These are phyloP conservation scores for Erannis defoliaria DNA, from an alignment of 2,888 invertebrate species.

Conservation along the genomic window DNA sequence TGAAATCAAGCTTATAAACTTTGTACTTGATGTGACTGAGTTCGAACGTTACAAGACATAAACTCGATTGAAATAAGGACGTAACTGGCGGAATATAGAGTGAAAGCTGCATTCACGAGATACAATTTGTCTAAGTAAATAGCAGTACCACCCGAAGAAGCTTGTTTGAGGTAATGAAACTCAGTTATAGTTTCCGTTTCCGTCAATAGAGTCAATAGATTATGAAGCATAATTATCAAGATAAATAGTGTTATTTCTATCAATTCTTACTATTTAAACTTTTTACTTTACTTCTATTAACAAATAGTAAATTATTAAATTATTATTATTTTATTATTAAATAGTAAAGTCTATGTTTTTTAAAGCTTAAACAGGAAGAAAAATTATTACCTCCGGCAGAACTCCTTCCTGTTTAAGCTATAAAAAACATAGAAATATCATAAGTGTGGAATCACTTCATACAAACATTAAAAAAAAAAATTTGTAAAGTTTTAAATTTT, in stretches of 20 bases:
- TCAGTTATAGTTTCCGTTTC: slow-evolving; percentile 48
- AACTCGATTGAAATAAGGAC: slow-evolving; percentile 52
- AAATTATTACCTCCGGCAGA: too few relatives aligned
- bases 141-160: slow-evolving; percentile 28
- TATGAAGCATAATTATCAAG: background rate
- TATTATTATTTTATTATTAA: too few relatives aligned
- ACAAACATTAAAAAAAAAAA: too few relatives aligned
- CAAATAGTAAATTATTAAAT: background rate
- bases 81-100: slow-evolving; percentile 53
- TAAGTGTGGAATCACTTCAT: too few relatives aligned
- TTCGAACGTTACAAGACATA: slow-evolving; percentile 36
- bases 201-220: slow-evolving; percentile 39
- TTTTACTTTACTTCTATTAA: background rate
- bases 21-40: slow-evolving; percentile 48
- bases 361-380: too few relatives aligned
- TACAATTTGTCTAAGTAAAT: slow-evolving; percentile 40
- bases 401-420: too few relatives aligned
- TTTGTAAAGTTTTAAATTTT: too few relatives aligned
- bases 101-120: slow-evolving; percentile 54
- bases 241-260: background rate
- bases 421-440: too few relatives aligned
- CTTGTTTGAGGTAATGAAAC: slow-evolving; percentile 38
- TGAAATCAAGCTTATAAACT: slow-evolving; percentile 48
- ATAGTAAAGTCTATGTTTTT: too few relatives aligned
- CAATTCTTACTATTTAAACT: background rate